These are phyloP conservation scores for Drosophila arawakana DNA, from an alignment of 1,140 invertebrate species.

Conservation along the genomic window DNA sequence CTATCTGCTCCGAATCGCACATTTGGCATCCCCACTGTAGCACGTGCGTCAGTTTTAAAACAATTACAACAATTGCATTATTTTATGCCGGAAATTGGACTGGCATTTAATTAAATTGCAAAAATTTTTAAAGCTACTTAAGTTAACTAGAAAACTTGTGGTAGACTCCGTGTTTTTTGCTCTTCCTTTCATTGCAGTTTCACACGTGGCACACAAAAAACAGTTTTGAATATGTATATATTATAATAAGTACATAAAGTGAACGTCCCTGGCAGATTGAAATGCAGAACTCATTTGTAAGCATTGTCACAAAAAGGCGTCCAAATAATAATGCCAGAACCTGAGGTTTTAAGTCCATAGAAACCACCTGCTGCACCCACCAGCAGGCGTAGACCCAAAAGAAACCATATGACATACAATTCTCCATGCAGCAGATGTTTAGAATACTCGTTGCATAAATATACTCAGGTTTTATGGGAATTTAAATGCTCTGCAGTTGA, in stretches of 20 bases:
- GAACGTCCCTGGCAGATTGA: conserved; percentile 34
- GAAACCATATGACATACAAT: conserved; percentile 49
- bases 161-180: not conserved
- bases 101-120: conserved; percentile 75
- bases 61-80: conserved; percentile 78
- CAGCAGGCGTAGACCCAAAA: conserved; percentile 16
- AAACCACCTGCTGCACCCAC: conserved; percentile 76
- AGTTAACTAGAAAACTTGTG: conserved; percentile 73
- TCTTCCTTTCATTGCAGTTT: conserved; percentile 32
- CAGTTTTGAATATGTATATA: conserved; percentile 23
- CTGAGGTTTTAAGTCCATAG: conserved; percentile 39
- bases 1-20: not conserved
- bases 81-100: conserved; percentile 53
- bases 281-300: conserved; percentile 53
- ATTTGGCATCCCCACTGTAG: conserved; percentile 22
- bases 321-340: conserved; percentile 46
- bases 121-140: conserved; percentile 68
- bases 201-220: conserved; percentile 32
- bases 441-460: conserved; percentile 26
- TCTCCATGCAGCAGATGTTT: conserved; percentile 61
- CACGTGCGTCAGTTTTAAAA: conserved; percentile 65
- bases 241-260: not conserved
- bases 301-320: conserved; percentile 31
- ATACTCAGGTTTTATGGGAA: too few species aligned
- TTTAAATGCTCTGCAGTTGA: conserved; percentile 9